Percentiles rank a stretch among this genome's conserved stretches.
Evolutionary conservation across 2,888 invertebrate species (phyloP).

Genomic region (Cosmia trapezina): DNA sequence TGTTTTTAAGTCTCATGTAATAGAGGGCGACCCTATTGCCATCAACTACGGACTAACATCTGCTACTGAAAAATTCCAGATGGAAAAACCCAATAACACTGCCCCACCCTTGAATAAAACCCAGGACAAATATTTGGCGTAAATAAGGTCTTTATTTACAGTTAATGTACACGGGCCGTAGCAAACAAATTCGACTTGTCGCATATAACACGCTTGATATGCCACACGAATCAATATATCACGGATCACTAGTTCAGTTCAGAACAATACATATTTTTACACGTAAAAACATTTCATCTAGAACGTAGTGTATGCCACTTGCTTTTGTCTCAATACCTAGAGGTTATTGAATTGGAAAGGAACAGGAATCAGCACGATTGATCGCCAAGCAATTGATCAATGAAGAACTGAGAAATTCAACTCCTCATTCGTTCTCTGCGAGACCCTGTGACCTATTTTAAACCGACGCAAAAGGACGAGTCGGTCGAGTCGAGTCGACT

Average conservation of each 20-base stretch:
- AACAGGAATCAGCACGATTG: too few species aligned
- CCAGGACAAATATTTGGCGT: background rate
- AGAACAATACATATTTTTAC: conserved; percentile 19
- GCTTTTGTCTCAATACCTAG: background rate
- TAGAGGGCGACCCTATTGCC: too few species aligned
- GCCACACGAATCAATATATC: conserved; percentile 8
- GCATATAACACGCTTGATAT: conserved; percentile 5
- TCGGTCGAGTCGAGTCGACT: too few species aligned
- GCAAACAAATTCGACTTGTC: conserved; percentile 10
- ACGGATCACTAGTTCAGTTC: conserved; percentile 9
- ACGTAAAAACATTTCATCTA: background rate
- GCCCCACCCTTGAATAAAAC: too few species aligned
- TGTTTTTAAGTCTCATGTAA: too few species aligned
- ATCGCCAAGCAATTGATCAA: background rate
- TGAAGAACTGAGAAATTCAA: background rate
- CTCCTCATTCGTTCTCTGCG: background rate
- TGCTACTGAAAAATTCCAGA: too few species aligned
- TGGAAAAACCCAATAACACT: too few species aligned
- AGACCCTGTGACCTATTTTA: too few species aligned
- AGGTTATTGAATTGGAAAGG: background rate
- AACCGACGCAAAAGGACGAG: too few species aligned
- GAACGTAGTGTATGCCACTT: conserved; percentile 21
- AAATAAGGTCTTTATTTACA: background rate
- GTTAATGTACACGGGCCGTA: background rate
- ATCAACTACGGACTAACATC: too few species aligned